A percentile compares a stretch with the other conserved stretches of the same genome.
Evolutionary conservation across 1,140 invertebrate genomes (phyloP).

Genomic region (Cherax destructor): DNA sequence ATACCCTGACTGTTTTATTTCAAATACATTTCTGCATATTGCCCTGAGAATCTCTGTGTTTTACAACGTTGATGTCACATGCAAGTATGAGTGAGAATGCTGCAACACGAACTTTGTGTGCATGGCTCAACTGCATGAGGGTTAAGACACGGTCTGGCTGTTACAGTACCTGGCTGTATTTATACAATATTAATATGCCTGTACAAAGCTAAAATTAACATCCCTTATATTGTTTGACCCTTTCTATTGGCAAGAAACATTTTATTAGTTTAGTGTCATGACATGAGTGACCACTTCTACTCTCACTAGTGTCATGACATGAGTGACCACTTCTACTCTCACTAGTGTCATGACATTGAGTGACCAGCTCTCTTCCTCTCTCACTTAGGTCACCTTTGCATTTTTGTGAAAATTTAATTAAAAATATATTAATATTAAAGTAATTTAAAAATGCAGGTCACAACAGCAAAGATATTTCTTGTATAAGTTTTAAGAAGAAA

Average conservation of each 20-base stretch:
- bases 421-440: too few species aligned
- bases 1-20: not conserved
- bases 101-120: not conserved
- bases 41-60: not conserved
- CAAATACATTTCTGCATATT: not conserved
- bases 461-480: not conserved
- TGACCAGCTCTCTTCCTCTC: too few species aligned
- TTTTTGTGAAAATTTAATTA: too few species aligned
- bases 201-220: not conserved
- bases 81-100: not conserved
- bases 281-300: not conserved
- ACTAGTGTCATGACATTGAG: not conserved
- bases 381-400: not conserved
- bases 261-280: not conserved
- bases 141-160: not conserved
- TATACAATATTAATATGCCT: not conserved
- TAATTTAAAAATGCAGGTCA: not conserved
- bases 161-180: not conserved
- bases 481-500: too few species aligned
- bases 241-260: not conserved
- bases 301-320: not conserved
- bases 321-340: not conserved
- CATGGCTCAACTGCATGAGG: slow-evolving; percentile 2
- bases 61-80: not conserved
- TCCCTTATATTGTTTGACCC: not conserved